Evolutionary conservation across 1,140 invertebrate species (phyloP).

Genomic region (Panulirus ornatus): DNA sequence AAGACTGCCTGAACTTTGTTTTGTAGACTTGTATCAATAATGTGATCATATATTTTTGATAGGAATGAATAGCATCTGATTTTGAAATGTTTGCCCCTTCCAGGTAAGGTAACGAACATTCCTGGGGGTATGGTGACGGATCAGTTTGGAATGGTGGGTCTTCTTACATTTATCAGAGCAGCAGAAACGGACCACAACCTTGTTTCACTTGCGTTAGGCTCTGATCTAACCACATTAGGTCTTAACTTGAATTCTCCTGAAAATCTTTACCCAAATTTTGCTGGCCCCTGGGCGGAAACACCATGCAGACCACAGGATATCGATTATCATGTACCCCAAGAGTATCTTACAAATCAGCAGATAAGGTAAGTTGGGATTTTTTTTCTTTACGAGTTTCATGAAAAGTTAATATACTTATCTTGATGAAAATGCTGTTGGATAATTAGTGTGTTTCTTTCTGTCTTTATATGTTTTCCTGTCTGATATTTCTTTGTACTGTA

Average conservation of each 20-base stretch:
- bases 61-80: neutral
- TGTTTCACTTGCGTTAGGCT: conserved; percentile 95
- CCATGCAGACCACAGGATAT: conserved; percentile 99
- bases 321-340: conserved; percentile 98
- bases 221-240: conserved; percentile 97
- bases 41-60: neutral
- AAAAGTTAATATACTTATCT: too few species aligned
- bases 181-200: conserved; percentile 97
- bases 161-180: conserved; percentile 97
- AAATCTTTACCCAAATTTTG: conserved; percentile 97
- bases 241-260: conserved; percentile 98
- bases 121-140: conserved; percentile 98
- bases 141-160: conserved; percentile 99
- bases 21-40: neutral
- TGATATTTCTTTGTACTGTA: too few species aligned
- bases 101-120: conserved; percentile 97
- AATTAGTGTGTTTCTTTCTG: too few species aligned
- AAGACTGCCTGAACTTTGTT: neutral
- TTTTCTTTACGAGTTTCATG: neutral
- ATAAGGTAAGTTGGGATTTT: conserved; percentile 77
- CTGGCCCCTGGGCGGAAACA: conserved; percentile 97
- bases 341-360: conserved; percentile 95
- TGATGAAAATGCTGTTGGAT: too few species aligned
- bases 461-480: too few species aligned
- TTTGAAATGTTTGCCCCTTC: conserved; percentile 73